Conservation (phyloP, 1,140 invertebrate species). For the Tetragonula clypearis region DNA sequence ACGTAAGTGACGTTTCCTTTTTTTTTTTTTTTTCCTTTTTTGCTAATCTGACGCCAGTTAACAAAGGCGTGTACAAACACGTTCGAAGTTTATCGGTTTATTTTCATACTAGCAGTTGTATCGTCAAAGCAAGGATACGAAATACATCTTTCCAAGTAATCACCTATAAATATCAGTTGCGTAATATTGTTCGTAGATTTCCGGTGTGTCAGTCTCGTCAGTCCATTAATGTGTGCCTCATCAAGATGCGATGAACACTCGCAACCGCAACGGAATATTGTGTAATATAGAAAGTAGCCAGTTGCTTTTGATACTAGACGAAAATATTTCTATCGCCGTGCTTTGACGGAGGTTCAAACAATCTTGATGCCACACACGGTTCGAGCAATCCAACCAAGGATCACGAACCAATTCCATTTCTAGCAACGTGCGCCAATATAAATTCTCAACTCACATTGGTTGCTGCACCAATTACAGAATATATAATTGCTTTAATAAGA, state of each 20-base stretch:
- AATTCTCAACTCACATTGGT: too few relatives aligned
- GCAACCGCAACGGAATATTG: constrained; percentile 6
- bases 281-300: constrained; percentile 33
- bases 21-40: too few relatives aligned
- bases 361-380: not conserved
- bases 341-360: not conserved
- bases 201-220: not conserved
- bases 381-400: not conserved
- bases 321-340: not conserved
- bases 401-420: not conserved
- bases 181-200: constrained; percentile 6
- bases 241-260: constrained; percentile 21
- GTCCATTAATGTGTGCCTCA: not conserved
- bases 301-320: constrained; percentile 3
- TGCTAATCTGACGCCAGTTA: not conserved
- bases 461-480: too few relatives aligned
- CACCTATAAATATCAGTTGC: constrained; percentile 16
- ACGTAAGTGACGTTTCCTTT: constrained; percentile 84
- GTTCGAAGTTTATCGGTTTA: not conserved
- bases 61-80: not conserved
- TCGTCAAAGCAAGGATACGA: not conserved
- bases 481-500: not conserved
- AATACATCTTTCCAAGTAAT: not conserved
- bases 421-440: too few relatives aligned
- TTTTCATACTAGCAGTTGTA: not conserved